Evolutionary conservation across 2,113 vertebrate genomes (phyloP).

Genomic region (Prionailurus bengalensis): DNA sequence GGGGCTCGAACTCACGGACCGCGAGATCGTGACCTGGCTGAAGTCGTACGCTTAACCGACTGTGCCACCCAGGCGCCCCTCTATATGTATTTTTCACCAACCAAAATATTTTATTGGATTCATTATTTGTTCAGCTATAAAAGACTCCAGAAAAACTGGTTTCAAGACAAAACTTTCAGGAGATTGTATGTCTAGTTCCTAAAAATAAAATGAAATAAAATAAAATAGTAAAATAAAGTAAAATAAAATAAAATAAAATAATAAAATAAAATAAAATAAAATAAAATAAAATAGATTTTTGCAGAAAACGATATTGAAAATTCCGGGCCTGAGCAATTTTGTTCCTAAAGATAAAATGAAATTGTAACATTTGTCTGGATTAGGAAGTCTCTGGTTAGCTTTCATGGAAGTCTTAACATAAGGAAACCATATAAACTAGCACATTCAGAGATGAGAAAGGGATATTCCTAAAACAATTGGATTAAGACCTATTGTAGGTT

Average conservation of each 20-base stretch:
- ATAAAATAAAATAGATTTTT: neutral
- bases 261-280: too few relatives aligned
- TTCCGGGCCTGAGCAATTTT: neutral
- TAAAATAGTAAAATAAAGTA: too few relatives aligned
- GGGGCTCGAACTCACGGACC: too few relatives aligned
- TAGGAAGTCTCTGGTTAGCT: neutral
- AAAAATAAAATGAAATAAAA: neutral
- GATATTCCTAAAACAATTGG: conserved; percentile 1
- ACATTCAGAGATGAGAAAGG: neutral
- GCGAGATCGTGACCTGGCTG: too few relatives aligned
- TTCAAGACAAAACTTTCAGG: neutral
- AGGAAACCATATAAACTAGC: neutral
- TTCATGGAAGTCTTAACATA: neutral
- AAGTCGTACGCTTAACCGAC: too few relatives aligned
- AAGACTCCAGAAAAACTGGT: neutral
- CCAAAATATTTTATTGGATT: neutral
- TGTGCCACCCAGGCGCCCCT: too few relatives aligned
- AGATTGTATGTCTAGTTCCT: neutral
- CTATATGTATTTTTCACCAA: neutral
- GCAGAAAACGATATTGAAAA: neutral
- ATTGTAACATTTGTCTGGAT: neutral
- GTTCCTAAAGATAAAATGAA: conserved; percentile 52
- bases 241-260: too few relatives aligned
- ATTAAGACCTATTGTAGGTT: neutral
- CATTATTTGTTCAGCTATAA: neutral